Evolutionary conservation across 2,888 invertebrate species (phyloP).

Genomic region (Calliphora vomitoria): DNA sequence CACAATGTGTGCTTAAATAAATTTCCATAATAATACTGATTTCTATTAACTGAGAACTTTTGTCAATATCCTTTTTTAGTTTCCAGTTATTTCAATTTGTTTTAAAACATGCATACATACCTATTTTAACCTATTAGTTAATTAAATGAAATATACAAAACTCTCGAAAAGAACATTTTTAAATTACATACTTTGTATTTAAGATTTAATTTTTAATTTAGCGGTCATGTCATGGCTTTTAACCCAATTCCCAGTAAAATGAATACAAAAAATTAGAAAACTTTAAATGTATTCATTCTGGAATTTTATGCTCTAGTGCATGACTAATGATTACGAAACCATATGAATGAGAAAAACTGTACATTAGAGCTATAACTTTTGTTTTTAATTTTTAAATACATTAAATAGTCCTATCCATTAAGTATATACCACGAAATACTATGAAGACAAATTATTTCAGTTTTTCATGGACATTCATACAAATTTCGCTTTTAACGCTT

Average conservation of each 20-base stretch:
- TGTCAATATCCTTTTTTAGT: neutral
- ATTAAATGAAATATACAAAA: slow-evolving; percentile 12
- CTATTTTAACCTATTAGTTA: neutral
- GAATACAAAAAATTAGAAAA: neutral
- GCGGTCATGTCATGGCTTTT: neutral
- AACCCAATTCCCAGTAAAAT: neutral
- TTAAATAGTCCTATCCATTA: no score
- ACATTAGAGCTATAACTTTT: no score
- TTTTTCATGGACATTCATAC: no score
- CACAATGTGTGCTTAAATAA: slow-evolving; percentile 12
- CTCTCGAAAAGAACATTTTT: neutral
- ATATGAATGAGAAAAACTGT: neutral
- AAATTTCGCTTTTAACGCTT: no score
- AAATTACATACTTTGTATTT: neutral
- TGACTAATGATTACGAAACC: slow-evolving; percentile 43
- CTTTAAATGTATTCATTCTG: neutral
- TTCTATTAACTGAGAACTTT: neutral
- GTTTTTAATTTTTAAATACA: no score
- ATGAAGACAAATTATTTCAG: no score
- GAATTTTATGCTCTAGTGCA: slow-evolving; percentile 36
- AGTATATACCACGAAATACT: no score
- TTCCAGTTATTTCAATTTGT: no score
- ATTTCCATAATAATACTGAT: neutral
- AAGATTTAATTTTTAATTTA: neutral
- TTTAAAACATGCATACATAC: neutral